Evolutionary conservation across 2,888 invertebrate genomes (phyloP).

Genomic region (Vandiemenella viatica): DNA sequence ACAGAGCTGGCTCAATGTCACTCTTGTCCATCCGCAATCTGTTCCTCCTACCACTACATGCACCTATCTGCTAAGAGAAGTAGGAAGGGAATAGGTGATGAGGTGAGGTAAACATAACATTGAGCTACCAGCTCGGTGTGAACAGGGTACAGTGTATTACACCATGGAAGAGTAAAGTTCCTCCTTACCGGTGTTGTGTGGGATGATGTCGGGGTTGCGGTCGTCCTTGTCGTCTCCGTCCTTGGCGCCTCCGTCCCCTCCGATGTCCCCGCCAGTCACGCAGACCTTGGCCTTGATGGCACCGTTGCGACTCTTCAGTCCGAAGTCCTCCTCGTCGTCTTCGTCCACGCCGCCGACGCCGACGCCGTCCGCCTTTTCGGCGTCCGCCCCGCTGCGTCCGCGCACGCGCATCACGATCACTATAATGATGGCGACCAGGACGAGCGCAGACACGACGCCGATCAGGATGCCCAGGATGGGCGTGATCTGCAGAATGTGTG

Average conservation of each 20-base stretch:
- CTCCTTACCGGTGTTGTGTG: conserved; percentile 33
- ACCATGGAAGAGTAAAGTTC: background rate
- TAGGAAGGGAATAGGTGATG: too few relatives aligned
- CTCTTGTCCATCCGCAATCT: too few relatives aligned
- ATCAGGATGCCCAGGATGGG: conserved; percentile 37
- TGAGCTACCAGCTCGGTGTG: too few relatives aligned
- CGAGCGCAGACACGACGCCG: conserved; percentile 36
- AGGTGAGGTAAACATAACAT: too few relatives aligned
- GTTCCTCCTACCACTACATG: too few relatives aligned
- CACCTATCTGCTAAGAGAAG: too few relatives aligned
- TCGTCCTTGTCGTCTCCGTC: conserved; percentile 37
- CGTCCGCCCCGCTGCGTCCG: conserved; percentile 21
- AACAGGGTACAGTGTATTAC: too few relatives aligned
- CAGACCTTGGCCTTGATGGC: conserved; percentile 10
- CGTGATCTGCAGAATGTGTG: conserved; percentile 36
- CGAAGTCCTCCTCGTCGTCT: conserved; percentile 3
- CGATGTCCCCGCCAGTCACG: conserved; percentile 13
- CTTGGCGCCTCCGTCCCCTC: conserved; percentile 33
- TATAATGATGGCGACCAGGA: conserved; percentile 34
- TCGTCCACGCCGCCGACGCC: too few relatives aligned
- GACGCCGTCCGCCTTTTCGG: conserved; percentile 17
- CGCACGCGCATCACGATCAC: conserved; percentile 37
- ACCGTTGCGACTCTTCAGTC: conserved; percentile 6
- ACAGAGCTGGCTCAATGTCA: too few relatives aligned
- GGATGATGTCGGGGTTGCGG: conserved; percentile 42